Conservation (phyloP, 1,140 invertebrate species). For the Anthonomus grandis region DNA sequence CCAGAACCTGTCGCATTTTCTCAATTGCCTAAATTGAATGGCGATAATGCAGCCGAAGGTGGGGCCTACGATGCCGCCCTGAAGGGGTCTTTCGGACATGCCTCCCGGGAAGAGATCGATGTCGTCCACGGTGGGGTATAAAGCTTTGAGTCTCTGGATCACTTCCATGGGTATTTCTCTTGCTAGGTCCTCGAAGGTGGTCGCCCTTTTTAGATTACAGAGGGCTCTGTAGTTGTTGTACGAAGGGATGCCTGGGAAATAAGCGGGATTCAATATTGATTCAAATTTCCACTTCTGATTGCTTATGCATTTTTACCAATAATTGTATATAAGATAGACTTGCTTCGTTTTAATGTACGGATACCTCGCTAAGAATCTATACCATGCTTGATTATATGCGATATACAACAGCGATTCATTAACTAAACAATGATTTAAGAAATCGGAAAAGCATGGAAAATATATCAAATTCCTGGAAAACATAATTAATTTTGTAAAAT, state of each 20-base stretch:
- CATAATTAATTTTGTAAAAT: too few species aligned
- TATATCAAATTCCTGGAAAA: too few species aligned
- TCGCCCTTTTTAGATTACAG: slow-evolving; percentile 77
- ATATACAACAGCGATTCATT: too few species aligned
- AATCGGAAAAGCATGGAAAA: too few species aligned
- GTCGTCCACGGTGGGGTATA: slow-evolving; percentile 84
- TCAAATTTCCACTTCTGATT: too few species aligned
- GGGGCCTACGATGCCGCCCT: slow-evolving; percentile 88
- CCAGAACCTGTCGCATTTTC: slow-evolving; percentile 94
- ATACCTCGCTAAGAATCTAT: too few species aligned
- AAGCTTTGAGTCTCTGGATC: slow-evolving; percentile 73
- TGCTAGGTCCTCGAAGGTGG: slow-evolving; percentile 74
- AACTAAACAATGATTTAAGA: too few species aligned
- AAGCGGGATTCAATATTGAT: too few species aligned
- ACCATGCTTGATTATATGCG: too few species aligned
- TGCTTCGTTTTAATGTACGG: too few species aligned
- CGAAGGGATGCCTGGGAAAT: slow-evolving; percentile 20
- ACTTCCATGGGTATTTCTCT: slow-evolving; percentile 82
- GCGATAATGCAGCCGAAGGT: slow-evolving; percentile 96
- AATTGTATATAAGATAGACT: too few species aligned
- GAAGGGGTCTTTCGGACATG: slow-evolving; percentile 78
- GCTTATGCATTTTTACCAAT: too few species aligned
- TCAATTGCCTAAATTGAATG: slow-evolving; percentile 85
- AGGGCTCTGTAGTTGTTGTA: slow-evolving; percentile 65
- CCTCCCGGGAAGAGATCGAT: slow-evolving; percentile 95